Percentiles rank a stretch among this genome's conserved stretches.
These are phyloP conservation scores for Porites divaricata DNA, from an alignment of 92 coral and sea anemone genomes.

Conservation along the genomic window DNA sequence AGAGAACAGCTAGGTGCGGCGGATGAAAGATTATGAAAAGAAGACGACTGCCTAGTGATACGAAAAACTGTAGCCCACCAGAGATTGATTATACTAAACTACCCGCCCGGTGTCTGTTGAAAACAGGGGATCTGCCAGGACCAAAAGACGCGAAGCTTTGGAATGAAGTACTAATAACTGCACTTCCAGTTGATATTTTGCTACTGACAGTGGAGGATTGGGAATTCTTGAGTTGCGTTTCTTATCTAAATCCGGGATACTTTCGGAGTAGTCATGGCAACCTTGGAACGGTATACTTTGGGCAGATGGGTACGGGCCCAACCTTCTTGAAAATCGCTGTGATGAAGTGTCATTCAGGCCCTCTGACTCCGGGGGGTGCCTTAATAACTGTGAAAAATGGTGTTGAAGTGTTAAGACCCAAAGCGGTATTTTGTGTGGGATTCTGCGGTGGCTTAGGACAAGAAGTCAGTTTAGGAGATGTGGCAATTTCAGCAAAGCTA, in stretches of 20 bases:
- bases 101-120: background rate
- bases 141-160: background rate
- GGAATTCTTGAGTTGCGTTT: background rate
- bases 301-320: background rate
- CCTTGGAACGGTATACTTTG: background rate
- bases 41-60: no score
- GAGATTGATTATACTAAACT: background rate
- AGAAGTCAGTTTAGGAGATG: background rate
- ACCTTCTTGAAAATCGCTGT: background rate
- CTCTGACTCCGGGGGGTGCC: background rate
- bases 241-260: background rate
- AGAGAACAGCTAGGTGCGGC: no score
- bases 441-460: background rate
- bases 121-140: background rate
- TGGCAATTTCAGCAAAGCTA: background rate
- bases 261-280: background rate
- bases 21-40: no score
- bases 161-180: background rate
- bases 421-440: background rate
- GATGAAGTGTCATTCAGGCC: background rate
- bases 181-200: background rate
- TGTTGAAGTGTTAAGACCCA: background rate
- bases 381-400: background rate
- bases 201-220: background rate
- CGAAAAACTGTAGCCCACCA: background rate